These are phyloP conservation scores for Acrobasis suavella DNA, from an alignment of 2,888 invertebrate species.

Conservation along the genomic window DNA sequence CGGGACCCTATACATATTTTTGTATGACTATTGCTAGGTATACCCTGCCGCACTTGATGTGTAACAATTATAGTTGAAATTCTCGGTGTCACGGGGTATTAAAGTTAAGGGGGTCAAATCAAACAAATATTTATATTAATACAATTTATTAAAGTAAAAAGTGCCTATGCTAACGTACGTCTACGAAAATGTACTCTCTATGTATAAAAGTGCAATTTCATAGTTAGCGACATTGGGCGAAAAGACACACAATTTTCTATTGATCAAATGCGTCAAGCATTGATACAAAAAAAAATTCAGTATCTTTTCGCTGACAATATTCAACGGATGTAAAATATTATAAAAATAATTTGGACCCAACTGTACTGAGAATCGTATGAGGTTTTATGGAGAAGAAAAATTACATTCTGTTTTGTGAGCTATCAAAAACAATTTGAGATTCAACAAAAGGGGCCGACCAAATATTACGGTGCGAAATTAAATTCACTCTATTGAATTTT, in stretches of 20 bases:
- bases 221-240: neutral
- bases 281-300: neutral
- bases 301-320: neutral
- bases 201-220: slow-evolving; percentile 16
- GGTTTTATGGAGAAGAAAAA: slow-evolving; percentile 4
- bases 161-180: slow-evolving; percentile 34
- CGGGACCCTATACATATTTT: no score
- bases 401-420: neutral
- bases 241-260: neutral
- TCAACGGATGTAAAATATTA: slow-evolving; percentile 25
- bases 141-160: slow-evolving; percentile 48
- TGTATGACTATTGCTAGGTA: no score
- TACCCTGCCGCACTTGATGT: no score
- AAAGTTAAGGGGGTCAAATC: neutral
- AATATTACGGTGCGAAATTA: no score
- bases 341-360: slow-evolving; percentile 30
- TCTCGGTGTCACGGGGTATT: neutral
- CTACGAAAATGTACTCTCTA: slow-evolving; percentile 25
- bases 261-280: neutral
- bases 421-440: neutral
- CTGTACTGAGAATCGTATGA: neutral
- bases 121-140: slow-evolving; percentile 27
- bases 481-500: no score
- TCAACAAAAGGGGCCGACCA: neutral
- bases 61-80: no score